Percentiles rank a stretch among this genome's conserved stretches.
phyloP scores from a whole-genome alignment of 2,113 vertebrate genomes.

The Scartelaos histophorus region DNA sequence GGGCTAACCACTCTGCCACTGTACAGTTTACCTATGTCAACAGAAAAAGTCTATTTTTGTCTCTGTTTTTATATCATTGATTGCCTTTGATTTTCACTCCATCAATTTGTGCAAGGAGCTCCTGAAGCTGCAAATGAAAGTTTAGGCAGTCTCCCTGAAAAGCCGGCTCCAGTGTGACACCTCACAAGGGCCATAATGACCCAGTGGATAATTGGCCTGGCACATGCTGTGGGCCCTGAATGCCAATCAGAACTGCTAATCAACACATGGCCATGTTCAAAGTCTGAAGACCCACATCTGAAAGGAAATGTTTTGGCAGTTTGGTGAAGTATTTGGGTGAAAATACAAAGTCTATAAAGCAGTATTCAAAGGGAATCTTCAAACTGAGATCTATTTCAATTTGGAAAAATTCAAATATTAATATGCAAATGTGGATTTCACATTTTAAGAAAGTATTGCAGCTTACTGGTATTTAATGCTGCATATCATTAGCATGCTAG shows the following conservation, averaged over 20 bases:
- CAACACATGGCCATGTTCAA: slow-evolving; percentile 37
- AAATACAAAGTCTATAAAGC: slow-evolving; percentile 21
- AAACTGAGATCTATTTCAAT: neutral
- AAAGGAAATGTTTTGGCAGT: slow-evolving; percentile 34
- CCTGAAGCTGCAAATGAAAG: slow-evolving; percentile 36
- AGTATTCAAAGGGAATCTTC: neutral
- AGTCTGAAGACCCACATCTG: slow-evolving; percentile 36
- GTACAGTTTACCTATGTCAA: neutral
- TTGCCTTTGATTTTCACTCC: slow-evolving; percentile 31
- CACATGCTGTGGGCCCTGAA: slow-evolving; percentile 53
- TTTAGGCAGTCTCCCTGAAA: slow-evolving; percentile 42
- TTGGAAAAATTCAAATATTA: neutral
- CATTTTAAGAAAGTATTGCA: neutral
- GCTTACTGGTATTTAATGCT: neutral
- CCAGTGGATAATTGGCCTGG: slow-evolving; percentile 58
- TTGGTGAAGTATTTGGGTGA: slow-evolving; percentile 32
- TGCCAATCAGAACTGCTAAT: slow-evolving; percentile 57
- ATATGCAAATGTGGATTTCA: neutral
- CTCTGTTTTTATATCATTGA: slow-evolving; percentile 9
- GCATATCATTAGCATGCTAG: too few species aligned
- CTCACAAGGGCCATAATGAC: slow-evolving; percentile 60
- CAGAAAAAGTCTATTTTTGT: slow-evolving; percentile 2
- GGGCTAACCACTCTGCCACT: neutral
- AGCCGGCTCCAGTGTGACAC: slow-evolving; percentile 34
- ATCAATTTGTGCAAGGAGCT: slow-evolving; percentile 32